Conservation (phyloP, 2,797 vertebrate species). For the Eleutherodactylus coqui region DNA sequence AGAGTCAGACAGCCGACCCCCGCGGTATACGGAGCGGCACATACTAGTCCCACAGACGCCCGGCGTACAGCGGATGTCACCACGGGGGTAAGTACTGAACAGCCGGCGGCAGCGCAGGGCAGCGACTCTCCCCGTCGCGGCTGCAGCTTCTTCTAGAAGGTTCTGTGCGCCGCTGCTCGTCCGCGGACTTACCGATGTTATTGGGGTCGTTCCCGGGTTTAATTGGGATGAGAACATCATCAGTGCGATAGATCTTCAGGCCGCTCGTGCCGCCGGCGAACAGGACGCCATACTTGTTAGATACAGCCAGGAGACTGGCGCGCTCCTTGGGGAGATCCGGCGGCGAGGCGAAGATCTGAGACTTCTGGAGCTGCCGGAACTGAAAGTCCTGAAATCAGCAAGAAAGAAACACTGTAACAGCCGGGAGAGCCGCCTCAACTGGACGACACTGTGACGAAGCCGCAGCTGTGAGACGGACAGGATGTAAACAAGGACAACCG, state of each 20-base stretch:
- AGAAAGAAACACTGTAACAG: constrained; percentile 33
- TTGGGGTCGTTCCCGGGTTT: constrained; percentile 84
- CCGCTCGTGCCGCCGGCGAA: constrained; percentile 83
- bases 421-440: not conserved
- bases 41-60: no score
- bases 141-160: no score
- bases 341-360: constrained; percentile 83
- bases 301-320: constrained; percentile 84
- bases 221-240: constrained; percentile 83
- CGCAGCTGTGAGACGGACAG: not conserved
- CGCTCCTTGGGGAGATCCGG: constrained; percentile 87
- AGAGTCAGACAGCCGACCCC: no score
- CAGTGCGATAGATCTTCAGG: constrained; percentile 85
- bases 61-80: no score
- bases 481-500: no score
- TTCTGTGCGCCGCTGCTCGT: no score
- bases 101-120: no score
- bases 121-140: no score
- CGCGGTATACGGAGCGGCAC: no score
- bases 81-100: no score
- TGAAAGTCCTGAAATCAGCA: constrained; percentile 86
- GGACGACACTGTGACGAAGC: not conserved
- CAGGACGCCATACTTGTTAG: constrained; percentile 90
- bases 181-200: no score
- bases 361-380: constrained; percentile 94